Conservation (phyloP, 2,797 vertebrate genomes). For the Syncerus caffer region DNA sequence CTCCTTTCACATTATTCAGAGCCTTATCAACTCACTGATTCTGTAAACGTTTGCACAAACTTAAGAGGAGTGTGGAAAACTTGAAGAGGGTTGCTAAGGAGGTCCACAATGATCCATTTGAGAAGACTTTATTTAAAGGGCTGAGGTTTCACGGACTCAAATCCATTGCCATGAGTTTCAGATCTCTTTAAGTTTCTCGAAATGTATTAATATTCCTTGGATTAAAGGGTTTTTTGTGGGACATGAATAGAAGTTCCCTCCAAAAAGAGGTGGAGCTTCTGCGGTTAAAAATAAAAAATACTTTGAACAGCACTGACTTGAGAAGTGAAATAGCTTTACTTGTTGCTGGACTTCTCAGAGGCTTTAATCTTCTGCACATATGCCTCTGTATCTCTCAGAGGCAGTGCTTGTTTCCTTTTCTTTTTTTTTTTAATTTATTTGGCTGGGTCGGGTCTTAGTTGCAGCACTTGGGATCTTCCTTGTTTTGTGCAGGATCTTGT, state of each 20-base stretch:
- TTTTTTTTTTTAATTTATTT: not conserved
- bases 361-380: not conserved
- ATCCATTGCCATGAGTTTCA: not conserved
- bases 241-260: not conserved
- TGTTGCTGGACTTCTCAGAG: not conserved
- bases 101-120: not conserved
- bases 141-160: not conserved
- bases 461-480: not conserved
- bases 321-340: not conserved
- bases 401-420: not conserved
- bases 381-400: not conserved
- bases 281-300: not conserved
- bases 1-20: not conserved
- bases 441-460: not conserved
- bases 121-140: not conserved
- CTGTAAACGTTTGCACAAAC: not conserved
- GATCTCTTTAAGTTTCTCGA: not conserved
- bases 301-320: not conserved
- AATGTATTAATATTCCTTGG: not conserved
- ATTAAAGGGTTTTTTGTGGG: not conserved
- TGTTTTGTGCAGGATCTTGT: not conserved
- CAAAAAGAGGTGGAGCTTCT: not conserved
- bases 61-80: not conserved
- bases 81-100: not conserved
- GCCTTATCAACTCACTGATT: not conserved